Conservation (phyloP, 2,113 vertebrate species). For the Pampusana beccarii region DNA sequence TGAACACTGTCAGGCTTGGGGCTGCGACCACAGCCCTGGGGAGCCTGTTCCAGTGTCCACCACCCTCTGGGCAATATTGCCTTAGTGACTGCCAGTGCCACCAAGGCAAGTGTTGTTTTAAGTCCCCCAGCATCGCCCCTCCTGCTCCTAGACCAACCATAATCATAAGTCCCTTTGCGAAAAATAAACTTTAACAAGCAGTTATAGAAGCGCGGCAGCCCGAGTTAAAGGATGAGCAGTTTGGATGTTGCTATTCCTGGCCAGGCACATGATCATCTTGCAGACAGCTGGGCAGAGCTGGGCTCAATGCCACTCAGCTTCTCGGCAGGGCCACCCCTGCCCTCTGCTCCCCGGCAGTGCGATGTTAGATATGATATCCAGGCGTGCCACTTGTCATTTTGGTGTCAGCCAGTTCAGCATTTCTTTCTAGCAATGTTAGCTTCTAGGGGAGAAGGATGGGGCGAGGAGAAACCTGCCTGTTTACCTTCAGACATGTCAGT, state of each 20-base stretch:
- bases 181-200: neutral
- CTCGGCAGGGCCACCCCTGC: neutral
- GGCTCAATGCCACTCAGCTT: neutral
- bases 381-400: neutral
- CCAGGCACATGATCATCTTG: neutral
- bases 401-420: neutral
- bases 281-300: neutral
- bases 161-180: neutral
- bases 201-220: neutral
- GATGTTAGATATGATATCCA: neutral
- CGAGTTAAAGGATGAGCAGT: neutral
- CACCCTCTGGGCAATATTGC: neutral
- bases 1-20: no score
- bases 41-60: no score
- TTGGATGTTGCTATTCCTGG: neutral
- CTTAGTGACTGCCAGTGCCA: neutral
- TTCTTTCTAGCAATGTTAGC: neutral
- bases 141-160: neutral
- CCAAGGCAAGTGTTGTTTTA: neutral
- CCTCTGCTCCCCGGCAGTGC: neutral
- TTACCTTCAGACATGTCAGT: neutral
- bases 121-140: neutral
- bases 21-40: no score
- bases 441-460: neutral
- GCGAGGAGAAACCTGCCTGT: neutral